These are phyloP conservation scores for Phylloscopus whistleri DNA, from an alignment of 2,113 vertebrate genomes.

Conservation along the genomic window DNA sequence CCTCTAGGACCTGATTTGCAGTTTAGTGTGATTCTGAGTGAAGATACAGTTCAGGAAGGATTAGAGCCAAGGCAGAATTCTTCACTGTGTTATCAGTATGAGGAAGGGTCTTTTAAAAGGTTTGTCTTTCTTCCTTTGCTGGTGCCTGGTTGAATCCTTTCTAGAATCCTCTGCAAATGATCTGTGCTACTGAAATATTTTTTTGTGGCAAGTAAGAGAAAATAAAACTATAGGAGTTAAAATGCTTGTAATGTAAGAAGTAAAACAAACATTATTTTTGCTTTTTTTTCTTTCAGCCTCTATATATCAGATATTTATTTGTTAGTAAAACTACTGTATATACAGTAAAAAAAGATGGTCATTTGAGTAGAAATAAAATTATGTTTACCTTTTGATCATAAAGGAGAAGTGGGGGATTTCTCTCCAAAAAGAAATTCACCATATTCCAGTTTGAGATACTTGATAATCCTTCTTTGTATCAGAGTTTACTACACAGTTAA, in stretches of 20 bases:
- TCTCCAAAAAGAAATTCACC: not conserved
- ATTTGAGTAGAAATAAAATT: not conserved
- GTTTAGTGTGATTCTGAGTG: not conserved
- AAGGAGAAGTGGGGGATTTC: not conserved
- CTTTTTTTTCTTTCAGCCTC: not conserved
- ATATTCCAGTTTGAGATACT: constrained; percentile 32
- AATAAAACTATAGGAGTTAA: not conserved
- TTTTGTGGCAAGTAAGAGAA: not conserved
- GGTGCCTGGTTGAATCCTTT: not conserved
- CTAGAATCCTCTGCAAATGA: not conserved
- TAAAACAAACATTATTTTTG: not conserved
- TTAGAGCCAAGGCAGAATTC: not conserved
- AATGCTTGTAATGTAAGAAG: not conserved
- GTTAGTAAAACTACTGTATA: not conserved
- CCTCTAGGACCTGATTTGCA: not conserved
- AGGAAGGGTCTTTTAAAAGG: not conserved
- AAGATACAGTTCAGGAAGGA: not conserved
- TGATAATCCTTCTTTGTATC: constrained; percentile 44
- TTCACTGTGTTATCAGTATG: not conserved
- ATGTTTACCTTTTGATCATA: constrained; percentile 20
- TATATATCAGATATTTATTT: not conserved
- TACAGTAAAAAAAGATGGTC: not conserved
- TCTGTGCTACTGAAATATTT: not conserved
- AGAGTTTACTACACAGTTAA: constrained; percentile 33
- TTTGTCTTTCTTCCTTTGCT: not conserved